Percentiles rank a stretch among this genome's conserved stretches.
phyloP scores from a whole-genome alignment of 2,888 invertebrate genomes.

The Phragmatobia fuliginosa region DNA sequence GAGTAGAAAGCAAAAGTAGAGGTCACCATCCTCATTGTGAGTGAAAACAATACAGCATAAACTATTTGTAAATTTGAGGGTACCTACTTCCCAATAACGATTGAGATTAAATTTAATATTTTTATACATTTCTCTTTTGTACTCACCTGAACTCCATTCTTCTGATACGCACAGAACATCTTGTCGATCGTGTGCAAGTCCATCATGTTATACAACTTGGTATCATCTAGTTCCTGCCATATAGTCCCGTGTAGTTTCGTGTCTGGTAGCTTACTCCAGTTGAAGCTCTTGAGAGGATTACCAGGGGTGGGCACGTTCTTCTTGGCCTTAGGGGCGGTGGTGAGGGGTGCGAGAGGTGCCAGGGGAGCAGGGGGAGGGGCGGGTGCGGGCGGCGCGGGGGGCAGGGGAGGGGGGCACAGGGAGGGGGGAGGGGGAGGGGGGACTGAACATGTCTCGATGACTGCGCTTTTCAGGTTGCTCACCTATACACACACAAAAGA shows the following conservation, averaged over 20 bases:
- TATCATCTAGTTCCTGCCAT: slow-evolving; percentile 97
- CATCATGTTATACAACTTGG: slow-evolving; percentile 95
- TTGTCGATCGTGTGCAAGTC: slow-evolving; percentile 97
- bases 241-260: slow-evolving; percentile 96
- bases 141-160: slow-evolving; percentile 92
- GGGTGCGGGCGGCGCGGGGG: slow-evolving; percentile 78
- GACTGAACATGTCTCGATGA: slow-evolving; percentile 71
- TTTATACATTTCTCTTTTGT: not conserved
- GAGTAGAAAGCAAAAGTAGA: too few relatives aligned
- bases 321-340: slow-evolving; percentile 87
- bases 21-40: too few relatives aligned
- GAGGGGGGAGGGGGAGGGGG: slow-evolving; percentile 69
- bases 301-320: slow-evolving; percentile 97
- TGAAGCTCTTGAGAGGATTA: slow-evolving; percentile 97
- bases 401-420: slow-evolving; percentile 87
- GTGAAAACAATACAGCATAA: too few relatives aligned
- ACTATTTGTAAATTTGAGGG: too few relatives aligned
- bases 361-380: slow-evolving; percentile 88
- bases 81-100: too few relatives aligned
- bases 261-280: slow-evolving; percentile 98
- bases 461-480: slow-evolving; percentile 81
- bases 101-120: too few relatives aligned
- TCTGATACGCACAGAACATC: slow-evolving; percentile 97
- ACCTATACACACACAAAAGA: slow-evolving; percentile 59
- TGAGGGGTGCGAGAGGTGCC: slow-evolving; percentile 82